phyloP scores from a whole-genome alignment of 92 coral and sea anemone species.

The Plumapathes pennacea region DNA sequence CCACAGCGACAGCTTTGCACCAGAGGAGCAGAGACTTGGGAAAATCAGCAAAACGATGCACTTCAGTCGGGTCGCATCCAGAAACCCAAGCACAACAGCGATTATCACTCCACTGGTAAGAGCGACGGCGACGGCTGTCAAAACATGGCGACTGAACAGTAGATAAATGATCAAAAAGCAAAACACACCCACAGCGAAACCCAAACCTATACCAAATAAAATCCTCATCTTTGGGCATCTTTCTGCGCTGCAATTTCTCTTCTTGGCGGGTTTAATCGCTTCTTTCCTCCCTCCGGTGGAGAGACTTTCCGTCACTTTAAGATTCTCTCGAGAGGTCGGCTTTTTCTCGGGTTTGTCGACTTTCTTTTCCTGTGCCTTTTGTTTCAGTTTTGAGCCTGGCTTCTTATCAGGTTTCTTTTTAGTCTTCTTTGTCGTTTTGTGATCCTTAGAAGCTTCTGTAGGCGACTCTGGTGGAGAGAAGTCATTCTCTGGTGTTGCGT shows the following conservation, averaged over 20 bases:
- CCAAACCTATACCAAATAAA: slow-evolving; percentile 71
- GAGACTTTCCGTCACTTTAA: slow-evolving; percentile 50
- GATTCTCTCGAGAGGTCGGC: slow-evolving; percentile 84
- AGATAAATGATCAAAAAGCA: slow-evolving; percentile 65
- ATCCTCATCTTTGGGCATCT: slow-evolving; percentile 71
- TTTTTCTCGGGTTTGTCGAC: slow-evolving; percentile 65
- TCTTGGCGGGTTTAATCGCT: slow-evolving; percentile 70
- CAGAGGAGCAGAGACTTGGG: slow-evolving; percentile 83
- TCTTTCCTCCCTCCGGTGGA: slow-evolving; percentile 79
- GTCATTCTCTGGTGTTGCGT: slow-evolving; percentile 69
- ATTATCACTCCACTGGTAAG: slow-evolving; percentile 65
- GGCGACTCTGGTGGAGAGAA: slow-evolving; percentile 70
- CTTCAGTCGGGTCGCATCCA: slow-evolving; percentile 68
- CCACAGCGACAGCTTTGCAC: slow-evolving; percentile 86
- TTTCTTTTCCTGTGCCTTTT: slow-evolving; percentile 44
- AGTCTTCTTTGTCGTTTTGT: slow-evolving; percentile 39
- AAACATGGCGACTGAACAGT: slow-evolving; percentile 51
- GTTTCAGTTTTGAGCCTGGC: slow-evolving; percentile 49
- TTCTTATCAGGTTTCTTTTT: slow-evolving; percentile 27
- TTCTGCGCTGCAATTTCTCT: no score
- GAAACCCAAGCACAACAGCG: slow-evolving; percentile 74
- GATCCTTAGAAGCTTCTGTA: slow-evolving; percentile 28
- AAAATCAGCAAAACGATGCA: slow-evolving; percentile 75
- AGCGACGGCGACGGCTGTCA: slow-evolving; percentile 62
- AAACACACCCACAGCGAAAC: slow-evolving; percentile 72